Percentiles rank a stretch among this genome's conserved stretches.
These are phyloP conservation scores for Sorex fumeus DNA, from an alignment of 2,113 vertebrate genomes.

Conservation along the genomic window DNA sequence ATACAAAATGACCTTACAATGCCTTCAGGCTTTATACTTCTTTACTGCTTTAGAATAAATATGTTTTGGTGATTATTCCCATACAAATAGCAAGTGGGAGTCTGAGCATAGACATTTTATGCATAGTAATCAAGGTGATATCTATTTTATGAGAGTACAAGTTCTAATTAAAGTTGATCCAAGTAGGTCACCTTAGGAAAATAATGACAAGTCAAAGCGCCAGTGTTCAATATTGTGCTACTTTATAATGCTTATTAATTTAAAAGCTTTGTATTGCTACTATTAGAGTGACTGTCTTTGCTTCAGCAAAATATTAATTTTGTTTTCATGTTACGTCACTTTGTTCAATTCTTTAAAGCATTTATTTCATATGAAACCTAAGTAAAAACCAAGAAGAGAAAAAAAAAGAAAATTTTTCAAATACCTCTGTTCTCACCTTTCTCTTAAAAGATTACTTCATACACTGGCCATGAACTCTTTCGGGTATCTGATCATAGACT, in stretches of 20 bases:
- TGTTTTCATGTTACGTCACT: background rate
- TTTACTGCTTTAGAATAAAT: constrained; percentile 59
- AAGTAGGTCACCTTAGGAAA: constrained; percentile 51
- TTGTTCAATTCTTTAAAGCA: background rate
- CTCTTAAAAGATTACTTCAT: too few relatives aligned
- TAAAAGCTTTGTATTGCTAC: background rate
- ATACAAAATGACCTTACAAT: constrained; percentile 50
- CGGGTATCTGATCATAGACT: background rate
- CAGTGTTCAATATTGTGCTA: background rate
- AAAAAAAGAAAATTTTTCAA: too few relatives aligned
- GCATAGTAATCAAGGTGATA: constrained; percentile 70
- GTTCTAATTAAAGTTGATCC: constrained; percentile 46
- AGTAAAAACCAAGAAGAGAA: background rate
- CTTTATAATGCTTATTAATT: background rate
- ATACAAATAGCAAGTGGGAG: constrained; percentile 62
- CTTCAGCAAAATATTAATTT: background rate
- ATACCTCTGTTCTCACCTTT: too few relatives aligned
- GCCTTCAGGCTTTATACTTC: background rate
- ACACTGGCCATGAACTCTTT: too few relatives aligned
- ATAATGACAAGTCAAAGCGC: constrained; percentile 37
- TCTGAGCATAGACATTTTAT: constrained; percentile 46
- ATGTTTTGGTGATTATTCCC: constrained; percentile 37
- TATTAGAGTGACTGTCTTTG: background rate
- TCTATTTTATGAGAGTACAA: constrained; percentile 58
- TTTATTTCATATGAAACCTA: background rate